A percentile compares a stretch with the other conserved stretches of the same genome.
These are phyloP conservation scores for Noctua comes DNA, from an alignment of 2,888 invertebrate species.

Conservation along the genomic window DNA sequence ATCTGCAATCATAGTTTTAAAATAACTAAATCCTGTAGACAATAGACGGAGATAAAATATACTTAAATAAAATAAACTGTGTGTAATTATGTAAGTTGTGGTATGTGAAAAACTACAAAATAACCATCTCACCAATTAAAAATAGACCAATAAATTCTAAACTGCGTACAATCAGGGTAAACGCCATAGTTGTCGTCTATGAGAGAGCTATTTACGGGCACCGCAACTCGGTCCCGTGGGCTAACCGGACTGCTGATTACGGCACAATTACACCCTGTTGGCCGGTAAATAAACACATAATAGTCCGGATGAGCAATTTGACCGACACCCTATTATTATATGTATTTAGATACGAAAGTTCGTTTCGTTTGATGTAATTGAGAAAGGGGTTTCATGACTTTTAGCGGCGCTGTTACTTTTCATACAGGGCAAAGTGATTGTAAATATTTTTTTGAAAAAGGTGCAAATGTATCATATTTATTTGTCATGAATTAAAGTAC, in stretches of 20 bases:
- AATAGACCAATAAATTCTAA: conserved; percentile 52
- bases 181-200: conserved; percentile 59
- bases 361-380: conserved; percentile 57
- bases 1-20: background rate
- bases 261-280: conserved; percentile 73
- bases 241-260: conserved; percentile 69
- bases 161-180: conserved; percentile 49
- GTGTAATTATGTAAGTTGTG: background rate
- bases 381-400: conserved; percentile 28
- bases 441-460: background rate
- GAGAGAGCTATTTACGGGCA: conserved; percentile 62
- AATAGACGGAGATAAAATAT: background rate
- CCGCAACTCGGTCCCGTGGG: conserved; percentile 65
- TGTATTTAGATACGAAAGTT: conserved; percentile 56
- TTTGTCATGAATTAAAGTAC: background rate
- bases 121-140: background rate
- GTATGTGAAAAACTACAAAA: background rate
- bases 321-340: conserved; percentile 59
- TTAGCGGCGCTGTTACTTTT: conserved; percentile 32
- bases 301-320: conserved; percentile 66
- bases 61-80: background rate
- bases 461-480: background rate
- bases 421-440: background rate
- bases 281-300: conserved; percentile 73
- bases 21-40: background rate